Percentiles rank a stretch among this genome's conserved stretches.
phyloP scores from a whole-genome alignment of 2,797 vertebrate genomes.

The Anguilla obscura region DNA sequence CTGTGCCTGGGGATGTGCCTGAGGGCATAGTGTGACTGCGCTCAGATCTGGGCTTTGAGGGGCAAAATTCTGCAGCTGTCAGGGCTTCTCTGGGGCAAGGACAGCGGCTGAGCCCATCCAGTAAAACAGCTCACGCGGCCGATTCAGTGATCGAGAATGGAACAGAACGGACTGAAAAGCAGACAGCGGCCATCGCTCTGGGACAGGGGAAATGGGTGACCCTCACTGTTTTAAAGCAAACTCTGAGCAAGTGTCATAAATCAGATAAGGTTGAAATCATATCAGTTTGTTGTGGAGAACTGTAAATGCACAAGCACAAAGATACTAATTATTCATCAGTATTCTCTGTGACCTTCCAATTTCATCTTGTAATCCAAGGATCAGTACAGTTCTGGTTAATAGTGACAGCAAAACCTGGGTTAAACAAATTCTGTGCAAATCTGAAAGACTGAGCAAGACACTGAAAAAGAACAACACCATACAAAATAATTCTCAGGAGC shows the following conservation, averaged over 20 bases:
- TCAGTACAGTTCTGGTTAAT: neutral
- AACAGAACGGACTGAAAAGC: neutral
- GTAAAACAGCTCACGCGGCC: neutral
- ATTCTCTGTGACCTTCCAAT: neutral
- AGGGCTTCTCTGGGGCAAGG: slow-evolving; percentile 8
- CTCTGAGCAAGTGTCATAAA: neutral
- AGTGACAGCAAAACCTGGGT: neutral
- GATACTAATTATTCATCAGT: neutral
- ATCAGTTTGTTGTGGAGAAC: neutral
- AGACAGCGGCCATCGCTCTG: neutral
- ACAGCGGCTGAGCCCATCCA: neutral
- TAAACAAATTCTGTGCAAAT: neutral
- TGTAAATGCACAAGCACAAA: neutral
- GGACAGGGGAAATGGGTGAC: neutral
- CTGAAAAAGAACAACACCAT: neutral
- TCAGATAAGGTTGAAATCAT: neutral
- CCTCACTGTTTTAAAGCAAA: neutral
- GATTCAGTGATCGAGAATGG: neutral
- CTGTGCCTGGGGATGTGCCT: neutral
- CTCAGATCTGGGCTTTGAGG: neutral
- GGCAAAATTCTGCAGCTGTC: neutral
- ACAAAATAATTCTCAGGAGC: neutral
- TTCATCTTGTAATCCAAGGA: neutral
- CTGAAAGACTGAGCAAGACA: neutral
- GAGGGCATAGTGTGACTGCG: neutral